phyloP scores from a whole-genome alignment of 1,140 invertebrate genomes.

The Arion vulgaris region DNA sequence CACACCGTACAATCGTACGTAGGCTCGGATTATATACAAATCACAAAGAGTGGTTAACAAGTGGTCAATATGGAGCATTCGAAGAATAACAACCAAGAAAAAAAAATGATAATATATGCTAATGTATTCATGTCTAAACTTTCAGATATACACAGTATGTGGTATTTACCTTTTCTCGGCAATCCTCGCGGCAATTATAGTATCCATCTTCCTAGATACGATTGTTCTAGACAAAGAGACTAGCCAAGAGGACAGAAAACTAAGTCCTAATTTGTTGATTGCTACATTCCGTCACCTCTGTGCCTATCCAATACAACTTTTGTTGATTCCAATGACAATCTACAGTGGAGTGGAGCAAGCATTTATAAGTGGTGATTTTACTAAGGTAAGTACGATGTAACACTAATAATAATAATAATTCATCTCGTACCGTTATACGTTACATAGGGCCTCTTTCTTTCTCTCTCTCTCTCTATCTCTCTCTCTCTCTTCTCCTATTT shows the following conservation, averaged over 20 bases:
- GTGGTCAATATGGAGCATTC: too few relatives aligned
- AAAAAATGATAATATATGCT: too few relatives aligned
- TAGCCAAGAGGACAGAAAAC: slow-evolving; percentile 38
- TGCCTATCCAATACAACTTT: slow-evolving; percentile 82
- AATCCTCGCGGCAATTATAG: slow-evolving; percentile 86
- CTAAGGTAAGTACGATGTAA: slow-evolving; percentile 83
- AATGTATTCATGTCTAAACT: background rate
- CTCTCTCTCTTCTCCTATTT: too few relatives aligned
- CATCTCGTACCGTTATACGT: too few relatives aligned
- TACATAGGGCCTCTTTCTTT: too few relatives aligned
- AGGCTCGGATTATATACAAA: too few relatives aligned
- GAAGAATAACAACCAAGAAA: too few relatives aligned
- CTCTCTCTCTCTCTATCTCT: too few relatives aligned
- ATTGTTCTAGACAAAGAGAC: slow-evolving; percentile 58
- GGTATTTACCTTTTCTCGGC: slow-evolving; percentile 91
- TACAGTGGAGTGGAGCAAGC: slow-evolving; percentile 98
- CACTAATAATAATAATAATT: too few relatives aligned
- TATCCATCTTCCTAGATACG: slow-evolving; percentile 88
- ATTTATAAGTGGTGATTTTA: slow-evolving; percentile 95
- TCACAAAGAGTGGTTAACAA: too few relatives aligned
- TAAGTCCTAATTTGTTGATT: slow-evolving; percentile 81
- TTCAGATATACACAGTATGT: slow-evolving; percentile 80
- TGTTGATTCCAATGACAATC: slow-evolving; percentile 94
- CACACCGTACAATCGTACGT: too few relatives aligned
- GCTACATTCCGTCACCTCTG: slow-evolving; percentile 91